These are phyloP conservation scores for Elgaria multicarinata DNA, from an alignment of 2,113 vertebrate species.

Conservation along the genomic window DNA sequence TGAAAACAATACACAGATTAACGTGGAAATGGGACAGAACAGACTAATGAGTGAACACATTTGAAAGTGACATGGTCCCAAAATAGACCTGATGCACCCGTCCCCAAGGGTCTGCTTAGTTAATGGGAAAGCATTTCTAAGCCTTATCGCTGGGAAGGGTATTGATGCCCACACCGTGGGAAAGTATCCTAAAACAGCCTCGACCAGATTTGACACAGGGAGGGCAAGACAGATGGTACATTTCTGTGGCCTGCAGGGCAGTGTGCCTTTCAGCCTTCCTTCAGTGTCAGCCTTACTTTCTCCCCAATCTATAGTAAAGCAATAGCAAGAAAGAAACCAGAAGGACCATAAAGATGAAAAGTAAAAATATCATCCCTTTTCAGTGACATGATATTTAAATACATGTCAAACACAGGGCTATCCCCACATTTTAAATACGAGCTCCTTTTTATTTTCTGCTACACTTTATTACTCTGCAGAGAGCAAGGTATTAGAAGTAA, in stretches of 20 bases:
- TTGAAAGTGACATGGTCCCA: background rate
- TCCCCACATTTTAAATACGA: background rate
- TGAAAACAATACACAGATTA: background rate
- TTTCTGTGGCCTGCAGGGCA: background rate
- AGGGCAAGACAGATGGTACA: background rate
- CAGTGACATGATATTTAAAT: background rate
- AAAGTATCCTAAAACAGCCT: background rate
- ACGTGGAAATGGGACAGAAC: background rate
- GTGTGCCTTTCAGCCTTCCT: background rate
- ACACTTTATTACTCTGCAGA: background rate
- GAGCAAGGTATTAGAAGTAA: slow-evolving; percentile 4
- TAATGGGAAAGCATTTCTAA: background rate
- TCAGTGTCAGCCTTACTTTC: background rate
- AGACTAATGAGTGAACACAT: background rate
- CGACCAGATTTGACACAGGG: background rate
- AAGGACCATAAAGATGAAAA: background rate
- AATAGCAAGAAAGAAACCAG: background rate
- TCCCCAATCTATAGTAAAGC: background rate
- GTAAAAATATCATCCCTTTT: background rate
- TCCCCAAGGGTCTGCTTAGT: background rate
- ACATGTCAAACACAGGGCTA: background rate
- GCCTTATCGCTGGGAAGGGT: background rate
- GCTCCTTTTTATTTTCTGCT: background rate
- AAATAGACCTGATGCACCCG: background rate
- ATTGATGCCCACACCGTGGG: background rate